phyloP scores from a whole-genome alignment of 1,140 invertebrate species.

The Drosophila kepulauana region DNA sequence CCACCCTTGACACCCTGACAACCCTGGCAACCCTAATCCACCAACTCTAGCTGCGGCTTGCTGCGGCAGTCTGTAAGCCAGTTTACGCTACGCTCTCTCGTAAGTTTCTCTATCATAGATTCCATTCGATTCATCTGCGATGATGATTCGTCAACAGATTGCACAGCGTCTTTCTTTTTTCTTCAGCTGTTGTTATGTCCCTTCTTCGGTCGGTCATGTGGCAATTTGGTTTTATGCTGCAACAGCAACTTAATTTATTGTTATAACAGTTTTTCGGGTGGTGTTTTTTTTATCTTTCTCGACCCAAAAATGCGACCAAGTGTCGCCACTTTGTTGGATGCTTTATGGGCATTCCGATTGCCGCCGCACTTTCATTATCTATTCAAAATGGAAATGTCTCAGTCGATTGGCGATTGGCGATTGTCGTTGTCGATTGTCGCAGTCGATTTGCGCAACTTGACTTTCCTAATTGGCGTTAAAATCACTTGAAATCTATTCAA shows the following conservation, averaged over 20 bases:
- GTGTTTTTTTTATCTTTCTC: constrained; percentile 17
- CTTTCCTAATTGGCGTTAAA: constrained; percentile 18
- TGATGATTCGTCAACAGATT: constrained; percentile 65
- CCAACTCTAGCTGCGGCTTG: background rate
- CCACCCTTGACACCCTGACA: background rate
- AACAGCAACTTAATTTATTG: constrained; percentile 81
- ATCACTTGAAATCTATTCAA: background rate
- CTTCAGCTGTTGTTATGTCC: background rate
- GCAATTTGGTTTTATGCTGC: constrained; percentile 75
- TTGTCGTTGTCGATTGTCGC: background rate
- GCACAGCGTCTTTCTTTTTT: constrained; percentile 21
- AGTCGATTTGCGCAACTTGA: constrained; percentile 4
- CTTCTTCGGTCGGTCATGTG: constrained; percentile 55
- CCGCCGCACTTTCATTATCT: constrained; percentile 48
- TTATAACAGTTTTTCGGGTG: constrained; percentile 68
- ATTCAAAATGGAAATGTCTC: constrained; percentile 28
- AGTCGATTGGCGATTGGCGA: background rate
- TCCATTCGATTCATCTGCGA: constrained; percentile 32
- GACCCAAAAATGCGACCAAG: constrained; percentile 28
- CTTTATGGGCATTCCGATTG: constrained; percentile 43
- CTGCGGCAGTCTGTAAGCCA: constrained; percentile 2
- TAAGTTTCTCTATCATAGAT: constrained; percentile 21
- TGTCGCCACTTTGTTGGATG: constrained; percentile 50
- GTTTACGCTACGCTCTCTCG: background rate
- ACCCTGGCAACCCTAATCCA: constrained; percentile 6